Base-by-base conservation (phyloP, 2,888 invertebrate species). In the Drosophila kokeensis region DNA sequence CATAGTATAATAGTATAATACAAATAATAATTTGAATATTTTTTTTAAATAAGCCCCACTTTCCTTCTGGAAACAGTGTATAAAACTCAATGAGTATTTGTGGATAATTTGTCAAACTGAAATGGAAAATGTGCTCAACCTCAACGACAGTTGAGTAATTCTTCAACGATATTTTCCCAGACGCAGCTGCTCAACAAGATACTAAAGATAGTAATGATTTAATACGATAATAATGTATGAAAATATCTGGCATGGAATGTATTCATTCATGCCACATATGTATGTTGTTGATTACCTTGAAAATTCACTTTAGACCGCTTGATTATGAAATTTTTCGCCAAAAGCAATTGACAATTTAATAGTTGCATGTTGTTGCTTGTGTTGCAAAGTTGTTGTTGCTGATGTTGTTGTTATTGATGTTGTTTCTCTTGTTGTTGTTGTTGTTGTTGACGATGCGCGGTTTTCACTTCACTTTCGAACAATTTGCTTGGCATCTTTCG, bases 291-390 rank as follows among this genome's bases (percentile, higher is more conserved):
- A 65, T 80, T 80, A 68, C 76, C 80, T 78, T 68, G 67, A 59
- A 69, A 66, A 54, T 29, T 38, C 64, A 55, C 50, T 55, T 62
- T 30, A 49, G 59, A 29, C 58, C 61, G 40, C 68, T 66, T 48
- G 69, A 77, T 83, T 80, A 81, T 69, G 70, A 64, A 69, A 65
- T 79, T 73, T 66, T 76, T 59, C 62, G 57, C 80, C 50, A 65
- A 65, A 67, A 71, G 29, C 63, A 72, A 72, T 80, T 80, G 78
- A 68, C 81, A 80, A 66, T 55, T 76, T 72, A 68, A 80, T 72
- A 68, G 81, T 55, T 63, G 18, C 61, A 62, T 42, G 49, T 55
- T 42, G 36, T 24, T 49, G 61, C 7, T 27, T 40, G 30, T 53
- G 48, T 29, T 53, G 60, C 27, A 49, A 24, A 48, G 13, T 32